Base-by-base conservation (phyloP, 2,113 vertebrate genomes). In the Elephas maximus region DNA sequence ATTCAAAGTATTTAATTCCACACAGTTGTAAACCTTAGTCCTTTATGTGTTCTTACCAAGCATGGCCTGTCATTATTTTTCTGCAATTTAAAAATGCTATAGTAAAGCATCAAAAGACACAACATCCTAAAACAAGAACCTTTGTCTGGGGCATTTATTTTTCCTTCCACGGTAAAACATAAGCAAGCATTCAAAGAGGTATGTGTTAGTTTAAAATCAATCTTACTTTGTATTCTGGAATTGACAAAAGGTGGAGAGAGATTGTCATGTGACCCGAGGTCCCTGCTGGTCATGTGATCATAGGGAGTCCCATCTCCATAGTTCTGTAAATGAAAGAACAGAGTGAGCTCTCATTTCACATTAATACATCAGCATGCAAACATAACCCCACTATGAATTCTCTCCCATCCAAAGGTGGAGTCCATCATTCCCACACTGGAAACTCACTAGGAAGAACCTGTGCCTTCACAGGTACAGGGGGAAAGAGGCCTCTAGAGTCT, bases 221-320 rank as follows among this genome's bases (percentile, higher is more conserved):
- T 81, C 96, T 99, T 99, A 99, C 99, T 99, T 99, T 99, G 98
- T 98, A 99, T 98, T 98, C 99, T 99, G 99, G 99, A 99, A 98
- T 99, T 99, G 98, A 99, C 97, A 95, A 99, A 99, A 60, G 99
- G 99, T 96, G 99, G 99, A 93, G 99, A 99, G 97, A 99, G 99
- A 99, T 99, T 99, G 99, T 99, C 99, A 65, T 99, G 99, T 90
- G 99, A 99, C 30, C 99, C 98, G 97, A 99, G 99, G 94, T 99
- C 99, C 98, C 99, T 98, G 98, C 98, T 99, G 74, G 99, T 97
- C 99, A 99, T 98, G 94, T 99, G 99, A 93, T 99, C 98, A 97
- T 99, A 99, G 96, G 99, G 99, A 96, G 99, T 98, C 82, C 99
- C 99, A 90, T 99, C 99, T 83, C 99, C 99, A 95, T 99, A 99